phyloP scores from a whole-genome alignment of 2,113 vertebrate species.

The Phrynosoma platyrhinos region DNA sequence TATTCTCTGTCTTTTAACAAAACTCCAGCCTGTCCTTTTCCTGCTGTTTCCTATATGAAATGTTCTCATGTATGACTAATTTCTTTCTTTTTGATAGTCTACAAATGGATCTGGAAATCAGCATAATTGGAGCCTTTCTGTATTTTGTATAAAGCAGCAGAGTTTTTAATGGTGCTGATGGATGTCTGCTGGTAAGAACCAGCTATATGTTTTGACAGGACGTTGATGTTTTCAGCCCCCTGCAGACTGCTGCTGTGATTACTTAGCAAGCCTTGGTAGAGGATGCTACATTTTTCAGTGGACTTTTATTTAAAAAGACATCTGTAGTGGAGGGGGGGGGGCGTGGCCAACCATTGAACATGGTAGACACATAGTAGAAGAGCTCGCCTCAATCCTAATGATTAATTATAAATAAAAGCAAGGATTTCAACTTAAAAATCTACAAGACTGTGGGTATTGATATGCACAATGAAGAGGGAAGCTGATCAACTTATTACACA shows the following conservation, averaged over 20 bases:
- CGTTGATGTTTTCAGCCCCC: not conserved
- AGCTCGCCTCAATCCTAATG: no score
- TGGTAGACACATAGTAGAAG: no score
- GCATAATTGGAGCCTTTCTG: slow-evolving; percentile 6
- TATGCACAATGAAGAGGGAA: no score
- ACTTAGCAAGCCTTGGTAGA: not conserved
- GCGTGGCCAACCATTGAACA: no score
- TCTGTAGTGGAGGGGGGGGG: no score
- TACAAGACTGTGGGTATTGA: no score
- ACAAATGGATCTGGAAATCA: slow-evolving; percentile 6
- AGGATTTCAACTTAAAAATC: no score
- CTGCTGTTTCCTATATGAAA: not conserved
- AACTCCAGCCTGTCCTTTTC: not conserved
- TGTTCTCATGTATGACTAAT: not conserved
- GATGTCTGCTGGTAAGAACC: not conserved
- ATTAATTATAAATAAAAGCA: no score
- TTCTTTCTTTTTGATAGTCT: not conserved
- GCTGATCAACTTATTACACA: no score
- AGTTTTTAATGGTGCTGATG: slow-evolving; percentile 12
- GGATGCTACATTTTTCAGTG: not conserved
- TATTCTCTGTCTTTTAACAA: not conserved
- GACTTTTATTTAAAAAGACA: not conserved
- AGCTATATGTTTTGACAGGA: slow-evolving; percentile 9
- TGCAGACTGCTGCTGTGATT: not conserved
- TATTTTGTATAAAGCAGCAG: not conserved